Conservation (phyloP, 1,140 invertebrate species). For the Aphidius gifuensis region DNA sequence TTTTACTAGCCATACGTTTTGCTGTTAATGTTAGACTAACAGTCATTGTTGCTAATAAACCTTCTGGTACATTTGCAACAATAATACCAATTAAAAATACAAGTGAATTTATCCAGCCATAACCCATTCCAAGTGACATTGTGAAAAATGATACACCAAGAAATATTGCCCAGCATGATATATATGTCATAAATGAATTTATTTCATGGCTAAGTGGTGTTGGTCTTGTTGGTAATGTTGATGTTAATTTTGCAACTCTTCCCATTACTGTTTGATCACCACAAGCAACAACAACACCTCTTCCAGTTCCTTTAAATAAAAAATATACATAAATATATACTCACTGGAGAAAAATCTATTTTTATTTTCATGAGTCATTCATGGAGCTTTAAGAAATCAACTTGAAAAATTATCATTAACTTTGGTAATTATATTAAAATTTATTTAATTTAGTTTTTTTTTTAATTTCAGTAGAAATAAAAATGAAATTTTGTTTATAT, state of each 20-base stretch:
- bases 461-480: too few relatives aligned
- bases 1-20: slow-evolving; percentile 73
- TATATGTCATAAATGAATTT: slow-evolving; percentile 68
- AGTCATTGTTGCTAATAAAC: slow-evolving; percentile 77
- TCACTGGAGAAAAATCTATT: too few relatives aligned
- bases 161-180: slow-evolving; percentile 68
- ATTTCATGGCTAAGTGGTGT: slow-evolving; percentile 80
- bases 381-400: too few relatives aligned
- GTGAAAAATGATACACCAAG: slow-evolving; percentile 74
- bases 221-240: slow-evolving; percentile 66
- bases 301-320: slow-evolving; percentile 51
- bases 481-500: not conserved
- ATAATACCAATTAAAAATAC: slow-evolving; percentile 84
- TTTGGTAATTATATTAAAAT: too few relatives aligned
- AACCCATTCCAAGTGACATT: slow-evolving; percentile 66
- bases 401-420: too few relatives aligned
- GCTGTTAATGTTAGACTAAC: slow-evolving; percentile 72
- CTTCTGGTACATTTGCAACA: slow-evolving; percentile 83
- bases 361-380: too few relatives aligned
- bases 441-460: too few relatives aligned
- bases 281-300: slow-evolving; percentile 75
- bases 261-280: slow-evolving; percentile 84
- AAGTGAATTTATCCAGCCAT: slow-evolving; percentile 73
- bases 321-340: not conserved
- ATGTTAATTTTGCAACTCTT: slow-evolving; percentile 76